Conservation (phyloP, 2,888 invertebrate species). For the Heteropelma amictum region DNA sequence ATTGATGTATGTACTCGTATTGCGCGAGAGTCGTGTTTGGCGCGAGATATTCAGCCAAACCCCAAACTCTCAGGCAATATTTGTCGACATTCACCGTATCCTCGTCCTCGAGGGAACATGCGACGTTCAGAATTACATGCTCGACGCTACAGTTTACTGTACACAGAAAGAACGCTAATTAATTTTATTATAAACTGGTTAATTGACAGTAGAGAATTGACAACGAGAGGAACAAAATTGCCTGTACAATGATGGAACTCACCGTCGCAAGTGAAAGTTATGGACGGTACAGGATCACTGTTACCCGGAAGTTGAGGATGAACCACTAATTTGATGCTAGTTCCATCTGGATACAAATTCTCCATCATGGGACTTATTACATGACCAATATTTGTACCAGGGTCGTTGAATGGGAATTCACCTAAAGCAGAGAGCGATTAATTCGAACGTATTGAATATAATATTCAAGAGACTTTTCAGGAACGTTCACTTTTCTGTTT, state of each 20-base stretch:
- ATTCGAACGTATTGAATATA: neutral
- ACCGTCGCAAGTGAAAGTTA: conserved; percentile 96
- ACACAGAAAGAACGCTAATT: conserved; percentile 77
- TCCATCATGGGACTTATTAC: conserved; percentile 93
- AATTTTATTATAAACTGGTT: conserved; percentile 27
- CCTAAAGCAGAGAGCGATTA: conserved; percentile 75
- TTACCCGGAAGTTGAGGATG: conserved; percentile 81
- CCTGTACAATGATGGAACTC: conserved; percentile 67
- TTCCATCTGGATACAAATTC: conserved; percentile 87
- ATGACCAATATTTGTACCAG: conserved; percentile 90
- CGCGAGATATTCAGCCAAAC: conserved; percentile 92
- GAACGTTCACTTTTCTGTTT: conserved; percentile 59
- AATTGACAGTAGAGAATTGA: too few relatives aligned
- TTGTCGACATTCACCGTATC: conserved; percentile 82
- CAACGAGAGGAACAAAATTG: neutral
- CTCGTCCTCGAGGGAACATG: conserved; percentile 88
- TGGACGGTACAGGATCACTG: conserved; percentile 82
- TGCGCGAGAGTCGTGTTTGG: conserved; percentile 91
- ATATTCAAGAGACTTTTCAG: neutral
- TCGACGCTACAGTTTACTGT: conserved; percentile 90
- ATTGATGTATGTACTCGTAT: conserved; percentile 95
- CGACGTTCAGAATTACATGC: conserved; percentile 90
- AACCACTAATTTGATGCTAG: conserved; percentile 94
- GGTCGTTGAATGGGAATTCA: conserved; percentile 87
- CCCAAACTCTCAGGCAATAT: conserved; percentile 87